Evolutionary conservation across 2,888 invertebrate genomes (phyloP), one percentile per base, ranked within the genome.

Genomic region (Uropetala carovei): DNA sequence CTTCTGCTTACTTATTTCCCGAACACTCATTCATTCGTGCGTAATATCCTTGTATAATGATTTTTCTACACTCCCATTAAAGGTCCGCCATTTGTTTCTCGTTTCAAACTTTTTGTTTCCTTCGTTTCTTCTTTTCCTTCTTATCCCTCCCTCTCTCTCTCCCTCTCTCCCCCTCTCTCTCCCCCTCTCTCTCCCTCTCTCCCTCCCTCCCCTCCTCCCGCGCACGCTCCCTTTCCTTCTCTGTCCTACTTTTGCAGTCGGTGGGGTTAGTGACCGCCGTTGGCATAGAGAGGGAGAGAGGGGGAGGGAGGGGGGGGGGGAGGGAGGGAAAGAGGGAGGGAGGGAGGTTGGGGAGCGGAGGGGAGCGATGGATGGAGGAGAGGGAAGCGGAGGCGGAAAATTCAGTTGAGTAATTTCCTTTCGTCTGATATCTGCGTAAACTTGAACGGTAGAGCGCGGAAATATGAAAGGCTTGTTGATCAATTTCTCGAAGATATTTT

Each of bases 141-240:
- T 59, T 92, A 10, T 59, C 81, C 18, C 75, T 92, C 43, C 92
- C 60, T 83, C 57, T 27, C 43, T 59, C 59, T n/a, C 83, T 85
- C 60, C 68, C 27, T 27, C 7, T 60, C 84, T 22, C 5, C 30
- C 7, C 43, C 16, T 86, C 58, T 11, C 85, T 13, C 18, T 85
- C n/a, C 11, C 10, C 85, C 58, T 56, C 9, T n/a, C 75, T 60
- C 57, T 27, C 59, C 82, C 16, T 59, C 22, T 16, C 58, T 59
- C 5, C 14, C 89, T 30, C 83, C 92, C 92, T 89, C 92, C 91
- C 92, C 92, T 92, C 84, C 22, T 89, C 82, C 92, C 92, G 82
- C 92, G 75, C 89, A 9, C 68, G 30, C 86, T 91, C 82, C 85
- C 75, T 75, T 22, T 92, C 91, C 56, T 27, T 30, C 58, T 91